Conservation (phyloP, 2,797 vertebrate species). For the Enteromius trimaculatus region DNA sequence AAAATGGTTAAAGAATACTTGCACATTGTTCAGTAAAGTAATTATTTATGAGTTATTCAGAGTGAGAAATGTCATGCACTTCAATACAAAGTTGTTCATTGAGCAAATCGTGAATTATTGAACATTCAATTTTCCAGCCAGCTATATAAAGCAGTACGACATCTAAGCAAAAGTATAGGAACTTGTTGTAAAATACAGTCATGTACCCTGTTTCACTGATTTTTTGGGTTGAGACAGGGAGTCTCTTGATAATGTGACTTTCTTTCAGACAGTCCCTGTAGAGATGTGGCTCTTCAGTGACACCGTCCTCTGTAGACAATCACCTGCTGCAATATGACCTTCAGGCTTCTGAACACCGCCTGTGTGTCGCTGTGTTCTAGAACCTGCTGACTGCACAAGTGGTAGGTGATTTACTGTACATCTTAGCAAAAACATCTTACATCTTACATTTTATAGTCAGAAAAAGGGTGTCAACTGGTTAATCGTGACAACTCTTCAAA, state of each 20-base stretch:
- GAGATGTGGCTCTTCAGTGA: not conserved
- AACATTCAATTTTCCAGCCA: conserved; percentile 51
- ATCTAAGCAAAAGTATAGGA: conserved; percentile 17
- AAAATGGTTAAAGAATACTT: conserved; percentile 5
- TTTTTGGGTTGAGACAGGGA: not conserved
- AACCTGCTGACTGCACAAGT: not conserved
- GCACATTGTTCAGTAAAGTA: conserved; percentile 34
- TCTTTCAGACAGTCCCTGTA: not conserved
- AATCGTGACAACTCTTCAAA: too few species aligned
- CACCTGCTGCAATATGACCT: conserved; percentile 42
- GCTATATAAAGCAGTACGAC: conserved; percentile 32
- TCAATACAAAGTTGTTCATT: conserved; percentile 45
- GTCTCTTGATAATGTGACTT: conserved; percentile 9
- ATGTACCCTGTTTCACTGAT: not conserved
- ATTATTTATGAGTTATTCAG: conserved; percentile 48
- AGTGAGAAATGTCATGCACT: conserved; percentile 46
- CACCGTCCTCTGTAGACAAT: not conserved
- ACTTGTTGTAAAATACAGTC: not conserved
- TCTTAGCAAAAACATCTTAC: not conserved
- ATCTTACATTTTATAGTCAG: not conserved
- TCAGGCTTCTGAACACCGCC: conserved; percentile 9
- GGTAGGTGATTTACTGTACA: not conserved
- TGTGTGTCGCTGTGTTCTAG: not conserved
- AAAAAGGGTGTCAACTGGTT: not conserved
- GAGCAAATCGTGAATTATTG: conserved; percentile 55